Base-by-base conservation (phyloP, 2,888 invertebrate genomes). In the Oxycera nigricornis region DNA sequence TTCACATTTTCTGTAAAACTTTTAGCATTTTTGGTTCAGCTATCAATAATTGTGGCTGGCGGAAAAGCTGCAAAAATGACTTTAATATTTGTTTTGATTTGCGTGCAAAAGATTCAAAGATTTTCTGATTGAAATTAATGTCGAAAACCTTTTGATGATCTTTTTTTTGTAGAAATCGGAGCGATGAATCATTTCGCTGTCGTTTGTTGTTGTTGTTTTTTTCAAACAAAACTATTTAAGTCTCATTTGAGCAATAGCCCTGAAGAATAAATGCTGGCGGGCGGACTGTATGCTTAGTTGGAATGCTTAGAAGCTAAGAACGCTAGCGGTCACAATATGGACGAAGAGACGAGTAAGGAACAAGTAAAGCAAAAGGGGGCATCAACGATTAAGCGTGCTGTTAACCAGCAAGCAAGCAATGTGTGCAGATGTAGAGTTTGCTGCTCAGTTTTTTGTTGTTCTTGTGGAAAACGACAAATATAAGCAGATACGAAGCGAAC, bases 401-500 rank as follows among this genome's bases (percentile, higher is more conserved):
- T 20, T 22, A n/a, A 6, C 6, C 24, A 24, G 4, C 20, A 55
- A 55, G 6, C 11, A 55, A 55, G 55, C 20, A 55, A 55, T 55
- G 24, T 3, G 24, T 17, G n/a, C n/a, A n/a, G n/a, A n/a, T n/a
- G n/a, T n/a, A n/a, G 55, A 24, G 22, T 55, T 9, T 39, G 17
- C 24, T 55, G 24, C 14, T 46, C 11, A 35, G 35, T 46, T 46
- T 46, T 55, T 20, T 22, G 20, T 55, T 24, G 17, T 14, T 22
- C 24, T 24, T 24, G 7, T 39, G 39, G 4, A 24, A 24, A 65
- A 65, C 14, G 41, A 65, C 28, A 65, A 65, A 65, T n/a, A n/a
- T 26, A 65, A 65, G 65, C 65, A 61, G 31, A n/a, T 55, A n/a
- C n/a, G 55, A 24, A 65, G 65, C 41, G 24, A 65, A 65, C 30